Conservation (phyloP, 2,888 invertebrate genomes). For the Pachydiplax longipennis region DNA sequence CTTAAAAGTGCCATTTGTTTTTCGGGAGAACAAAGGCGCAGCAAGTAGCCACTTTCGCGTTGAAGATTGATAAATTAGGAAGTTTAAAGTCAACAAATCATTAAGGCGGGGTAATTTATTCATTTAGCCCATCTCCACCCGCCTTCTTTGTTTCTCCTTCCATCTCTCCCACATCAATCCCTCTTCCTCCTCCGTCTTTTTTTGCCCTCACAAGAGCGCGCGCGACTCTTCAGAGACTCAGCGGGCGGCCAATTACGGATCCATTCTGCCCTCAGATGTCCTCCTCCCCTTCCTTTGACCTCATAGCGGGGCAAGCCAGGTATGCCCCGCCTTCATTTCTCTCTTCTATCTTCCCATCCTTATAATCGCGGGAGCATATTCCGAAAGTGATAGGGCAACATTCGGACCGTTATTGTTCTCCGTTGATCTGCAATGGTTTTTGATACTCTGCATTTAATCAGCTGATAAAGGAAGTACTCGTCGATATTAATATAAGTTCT, state of each 20-base stretch:
- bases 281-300: neutral
- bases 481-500: no score
- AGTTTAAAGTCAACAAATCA: neutral
- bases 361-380: neutral
- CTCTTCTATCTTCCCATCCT: neutral
- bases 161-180: neutral
- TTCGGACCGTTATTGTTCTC: no score
- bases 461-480: no score
- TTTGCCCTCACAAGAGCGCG: neutral
- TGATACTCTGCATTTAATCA: no score
- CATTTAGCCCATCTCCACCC: neutral
- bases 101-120: neutral
- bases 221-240: neutral
- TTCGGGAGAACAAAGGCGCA: neutral
- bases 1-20: neutral
- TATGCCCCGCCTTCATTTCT: neutral
- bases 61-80: neutral
- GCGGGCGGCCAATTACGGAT: constrained; percentile 22
- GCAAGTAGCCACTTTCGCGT: neutral
- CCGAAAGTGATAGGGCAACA: no score
- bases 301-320: neutral
- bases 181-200: neutral
- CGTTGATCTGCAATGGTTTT: no score
- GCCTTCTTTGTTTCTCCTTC: neutral
- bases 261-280: neutral